Evolutionary conservation across 2,888 invertebrate species (phyloP), one percentile per base, ranked within the genome.

Genomic region (Frankliniella intonsa): DNA sequence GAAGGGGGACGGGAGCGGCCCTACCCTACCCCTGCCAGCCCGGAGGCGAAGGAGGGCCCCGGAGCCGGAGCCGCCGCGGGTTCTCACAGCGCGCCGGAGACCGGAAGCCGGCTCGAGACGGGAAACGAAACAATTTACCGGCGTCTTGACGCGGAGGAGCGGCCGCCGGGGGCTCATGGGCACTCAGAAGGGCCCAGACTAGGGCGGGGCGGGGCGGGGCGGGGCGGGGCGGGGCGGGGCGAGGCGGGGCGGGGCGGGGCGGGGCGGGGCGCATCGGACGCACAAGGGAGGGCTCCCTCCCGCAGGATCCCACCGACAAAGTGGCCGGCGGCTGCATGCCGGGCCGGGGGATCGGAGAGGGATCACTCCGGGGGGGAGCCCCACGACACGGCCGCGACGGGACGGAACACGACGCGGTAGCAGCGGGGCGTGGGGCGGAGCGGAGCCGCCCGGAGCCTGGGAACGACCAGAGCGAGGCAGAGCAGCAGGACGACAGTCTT

Each of bases 81-180:
- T 38, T 38, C 69, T 76, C 69, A 22, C 69, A 76, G 69, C 69
- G 62, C 69, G 17, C 55, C 55, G 55, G 55, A 55, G 19, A 19
- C 55, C 69, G 69, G 69, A 76, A 76, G 69, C 22, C 69, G 69
- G 25, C 69, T 1, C 25, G 25, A n/a, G 22, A 25, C 12, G 69
- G 69, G 69, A 76, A 22, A 22, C 69, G 69, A 76, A 76, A 76
- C 69, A 76, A 76, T 76, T 22, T 76, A n/a, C 69, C 69, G 55
- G 55, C 55, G 55, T 22, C 22, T 22, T 38, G 38, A 38, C 38
- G 38, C 38, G 38, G 38, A 38, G 38, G 38, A 38, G 38, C 38
- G 3, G 38, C 38, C n/a, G n/a, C 38, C 38, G 38, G 38, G 38
- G 38, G 38, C 38, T 38, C 38, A 38, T 38, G 38, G 38, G 38